Percentiles rank a stretch among this genome's conserved stretches.
Conservation (phyloP, 2,797 vertebrate genomes). For the Gambusia yucatana region DNA sequence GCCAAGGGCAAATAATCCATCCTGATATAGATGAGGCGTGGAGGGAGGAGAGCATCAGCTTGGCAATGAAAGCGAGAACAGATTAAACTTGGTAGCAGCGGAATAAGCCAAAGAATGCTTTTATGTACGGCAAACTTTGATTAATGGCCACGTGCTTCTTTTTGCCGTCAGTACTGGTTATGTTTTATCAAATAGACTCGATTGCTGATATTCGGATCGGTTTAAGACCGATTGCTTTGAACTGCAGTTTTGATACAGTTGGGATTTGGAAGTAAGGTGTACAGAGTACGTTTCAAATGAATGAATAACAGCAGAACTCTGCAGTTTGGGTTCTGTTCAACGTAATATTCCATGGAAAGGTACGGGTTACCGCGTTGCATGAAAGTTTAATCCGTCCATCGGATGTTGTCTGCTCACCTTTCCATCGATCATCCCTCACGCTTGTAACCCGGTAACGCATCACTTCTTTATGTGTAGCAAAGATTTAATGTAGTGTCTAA, state of each 20-base stretch:
- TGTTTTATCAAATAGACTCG: conserved; percentile 19
- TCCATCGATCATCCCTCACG: neutral
- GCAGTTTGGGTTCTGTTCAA: neutral
- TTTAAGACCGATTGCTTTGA: conserved; percentile 20
- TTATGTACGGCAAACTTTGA: conserved; percentile 2
- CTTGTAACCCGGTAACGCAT: no score
- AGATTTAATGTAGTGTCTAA: no score
- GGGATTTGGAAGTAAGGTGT: conserved; percentile 5
- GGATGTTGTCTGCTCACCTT: neutral
- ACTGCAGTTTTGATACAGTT: conserved; percentile 13
- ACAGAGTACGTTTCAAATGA: conserved; percentile 1
- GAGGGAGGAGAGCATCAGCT: conserved; percentile 28
- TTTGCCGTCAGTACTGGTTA: neutral
- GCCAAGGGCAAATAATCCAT: conserved; percentile 51
- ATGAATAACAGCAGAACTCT: neutral
- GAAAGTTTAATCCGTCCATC: neutral
- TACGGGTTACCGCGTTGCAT: neutral
- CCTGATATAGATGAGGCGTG: conserved; percentile 38
- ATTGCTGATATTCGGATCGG: neutral
- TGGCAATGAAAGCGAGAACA: conserved; percentile 31
- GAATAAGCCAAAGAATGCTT: conserved; percentile 9
- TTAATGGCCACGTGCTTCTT: neutral
- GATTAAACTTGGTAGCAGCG: conserved; percentile 34
- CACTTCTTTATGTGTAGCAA: no score
- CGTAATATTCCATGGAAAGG: neutral